A percentile compares a stretch with the other conserved stretches of the same genome.
Evolutionary conservation across 2,888 invertebrate genomes (phyloP).

Genomic region (Lycocerus yunnanus): DNA sequence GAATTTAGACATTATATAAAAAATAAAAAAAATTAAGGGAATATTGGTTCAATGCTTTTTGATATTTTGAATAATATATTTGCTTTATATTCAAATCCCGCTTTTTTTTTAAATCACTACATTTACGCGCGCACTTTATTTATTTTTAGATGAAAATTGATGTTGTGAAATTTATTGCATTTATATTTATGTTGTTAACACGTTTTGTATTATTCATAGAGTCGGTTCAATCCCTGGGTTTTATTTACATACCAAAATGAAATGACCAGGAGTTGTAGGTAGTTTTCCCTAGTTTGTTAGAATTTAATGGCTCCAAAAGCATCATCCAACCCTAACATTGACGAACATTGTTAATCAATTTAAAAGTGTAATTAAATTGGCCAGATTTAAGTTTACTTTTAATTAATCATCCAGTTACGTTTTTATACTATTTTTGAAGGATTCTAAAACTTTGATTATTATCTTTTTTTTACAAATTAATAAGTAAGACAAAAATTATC

Average conservation of each 20-base stretch:
- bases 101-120: not conserved
- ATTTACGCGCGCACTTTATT: not conserved
- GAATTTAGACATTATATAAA: not conserved
- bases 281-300: constrained; percentile 19
- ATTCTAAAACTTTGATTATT: not conserved
- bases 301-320: constrained; percentile 23
- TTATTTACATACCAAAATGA: constrained; percentile 20
- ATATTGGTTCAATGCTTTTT: not conserved
- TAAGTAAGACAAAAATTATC: too few species aligned
- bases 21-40: not conserved
- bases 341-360: constrained; percentile 21
- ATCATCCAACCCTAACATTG: constrained; percentile 16
- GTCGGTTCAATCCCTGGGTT: constrained; percentile 9
- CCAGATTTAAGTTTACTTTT: not conserved
- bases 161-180: not conserved
- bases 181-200: not conserved
- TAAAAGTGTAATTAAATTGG: constrained; percentile 5
- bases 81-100: not conserved
- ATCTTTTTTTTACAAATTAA: not conserved
- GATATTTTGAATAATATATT: not conserved
- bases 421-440: not conserved
- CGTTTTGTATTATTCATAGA: constrained; percentile 6
- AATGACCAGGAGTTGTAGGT: constrained; percentile 21
- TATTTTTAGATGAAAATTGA: not conserved
- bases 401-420: not conserved